Evolutionary conservation across 37 sponge, comb jelly and placozoan genomes (phyloP).

Genomic region (Beroe ovata): DNA sequence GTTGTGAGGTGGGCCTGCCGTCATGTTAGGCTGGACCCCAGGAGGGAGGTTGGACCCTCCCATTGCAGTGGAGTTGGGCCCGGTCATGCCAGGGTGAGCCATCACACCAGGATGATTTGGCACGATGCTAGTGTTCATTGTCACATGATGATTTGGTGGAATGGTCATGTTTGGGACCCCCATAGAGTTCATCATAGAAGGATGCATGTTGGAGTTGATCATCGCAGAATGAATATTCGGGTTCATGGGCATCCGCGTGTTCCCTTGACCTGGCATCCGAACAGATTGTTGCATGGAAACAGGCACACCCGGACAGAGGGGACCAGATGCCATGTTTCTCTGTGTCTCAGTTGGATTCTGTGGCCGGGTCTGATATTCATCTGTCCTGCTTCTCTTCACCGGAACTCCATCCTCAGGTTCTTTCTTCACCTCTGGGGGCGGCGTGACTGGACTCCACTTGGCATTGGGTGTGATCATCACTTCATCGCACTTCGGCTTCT

Average conservation of each 20-base stretch:
- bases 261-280: slow-evolving; percentile 8
- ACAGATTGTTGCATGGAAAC: slow-evolving; percentile 8
- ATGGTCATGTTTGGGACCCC: slow-evolving; percentile 62
- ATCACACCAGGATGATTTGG: not conserved
- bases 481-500: slow-evolving; percentile 49
- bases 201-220: slow-evolving; percentile 22
- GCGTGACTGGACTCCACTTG: slow-evolving; percentile 31
- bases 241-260: slow-evolving; percentile 41
- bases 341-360: slow-evolving; percentile 5
- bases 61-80: not conserved
- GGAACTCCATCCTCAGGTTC: slow-evolving; percentile 40
- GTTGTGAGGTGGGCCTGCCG: slow-evolving; percentile 39
- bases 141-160: slow-evolving; percentile 22
- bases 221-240: slow-evolving; percentile 7
- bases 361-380: slow-evolving; percentile 50
- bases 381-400: slow-evolving; percentile 28
- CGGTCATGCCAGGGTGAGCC: slow-evolving; percentile 26
- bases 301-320: not conserved
- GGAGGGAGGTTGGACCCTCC: not conserved
- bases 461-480: slow-evolving; percentile 49
- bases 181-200: slow-evolving; percentile 28
- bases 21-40: slow-evolving; percentile 13
- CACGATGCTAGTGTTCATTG: not conserved
- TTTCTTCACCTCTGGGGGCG: slow-evolving; percentile 11
- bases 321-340: not conserved